A percentile compares a stretch with the other conserved stretches of the same genome.
phyloP scores from a whole-genome alignment of 2,888 invertebrate species.

The Synergus umbraculus region DNA sequence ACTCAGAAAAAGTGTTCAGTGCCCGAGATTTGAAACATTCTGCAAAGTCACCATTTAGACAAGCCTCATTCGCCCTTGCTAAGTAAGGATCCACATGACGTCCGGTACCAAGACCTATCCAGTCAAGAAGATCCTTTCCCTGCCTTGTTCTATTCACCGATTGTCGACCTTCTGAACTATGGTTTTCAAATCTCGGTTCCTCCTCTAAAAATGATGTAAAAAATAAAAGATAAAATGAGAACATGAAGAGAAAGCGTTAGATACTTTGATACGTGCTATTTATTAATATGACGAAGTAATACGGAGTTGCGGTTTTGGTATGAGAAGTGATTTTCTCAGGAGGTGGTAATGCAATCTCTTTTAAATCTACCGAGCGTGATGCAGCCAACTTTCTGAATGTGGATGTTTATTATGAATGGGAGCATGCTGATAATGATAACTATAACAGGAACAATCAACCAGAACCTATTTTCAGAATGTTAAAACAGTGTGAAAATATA shows the following conservation, averaged over 20 bases:
- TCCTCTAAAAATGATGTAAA: slow-evolving; percentile 48
- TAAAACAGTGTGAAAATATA: background rate
- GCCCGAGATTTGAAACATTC: slow-evolving; percentile 92
- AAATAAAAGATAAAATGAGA: slow-evolving; percentile 13
- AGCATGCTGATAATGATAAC: background rate
- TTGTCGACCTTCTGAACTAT: slow-evolving; percentile 46
- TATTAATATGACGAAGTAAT: background rate
- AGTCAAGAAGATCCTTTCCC: slow-evolving; percentile 86
- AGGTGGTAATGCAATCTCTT: slow-evolving; percentile 4
- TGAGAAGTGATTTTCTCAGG: slow-evolving; percentile 6
- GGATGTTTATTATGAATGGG: slow-evolving; percentile 12
- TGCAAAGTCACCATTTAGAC: slow-evolving; percentile 88
- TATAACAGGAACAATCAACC: background rate
- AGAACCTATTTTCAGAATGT: background rate
- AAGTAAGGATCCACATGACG: slow-evolving; percentile 88
- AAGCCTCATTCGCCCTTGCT: slow-evolving; percentile 85
- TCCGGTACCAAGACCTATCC: slow-evolving; percentile 87
- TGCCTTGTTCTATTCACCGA: slow-evolving; percentile 77
- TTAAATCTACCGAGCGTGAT: background rate
- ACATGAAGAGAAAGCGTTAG: slow-evolving; percentile 2
- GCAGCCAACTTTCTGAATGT: background rate
- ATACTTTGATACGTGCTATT: background rate
- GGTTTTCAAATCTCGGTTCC: slow-evolving; percentile 44
- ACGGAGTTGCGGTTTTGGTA: background rate
- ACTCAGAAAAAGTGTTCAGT: slow-evolving; percentile 86